These are phyloP conservation scores for Gnathonemus echidnorhynchus DNA, from an alignment of 2,113 vertebrate genomes.

Conservation along the genomic window DNA sequence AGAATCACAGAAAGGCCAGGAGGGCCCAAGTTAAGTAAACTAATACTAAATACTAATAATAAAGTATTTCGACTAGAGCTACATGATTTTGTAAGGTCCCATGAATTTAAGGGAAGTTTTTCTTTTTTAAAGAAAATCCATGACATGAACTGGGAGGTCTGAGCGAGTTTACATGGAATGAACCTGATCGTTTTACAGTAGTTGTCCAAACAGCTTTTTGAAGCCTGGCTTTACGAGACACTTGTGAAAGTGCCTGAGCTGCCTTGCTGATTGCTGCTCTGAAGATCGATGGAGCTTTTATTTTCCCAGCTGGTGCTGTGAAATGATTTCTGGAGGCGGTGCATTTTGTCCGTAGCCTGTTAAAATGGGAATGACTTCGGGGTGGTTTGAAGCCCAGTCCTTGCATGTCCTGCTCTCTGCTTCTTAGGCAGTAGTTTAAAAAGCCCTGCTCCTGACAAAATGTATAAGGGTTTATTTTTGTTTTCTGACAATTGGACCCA, in stretches of 20 bases:
- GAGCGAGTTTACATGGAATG: background rate
- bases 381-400: constrained; percentile 26
- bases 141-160: background rate
- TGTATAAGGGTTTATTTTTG: background rate
- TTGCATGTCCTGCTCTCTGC: constrained; percentile 48
- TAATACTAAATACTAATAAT: background rate
- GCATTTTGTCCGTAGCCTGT: constrained; percentile 19
- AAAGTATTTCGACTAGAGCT: background rate
- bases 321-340: constrained; percentile 36
- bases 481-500: background rate
- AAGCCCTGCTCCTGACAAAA: constrained; percentile 9
- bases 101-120: background rate
- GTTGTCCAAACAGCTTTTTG: background rate
- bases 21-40: background rate
- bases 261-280: background rate
- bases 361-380: constrained; percentile 2
- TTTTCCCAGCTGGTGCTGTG: constrained; percentile 7
- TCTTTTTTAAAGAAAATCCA: background rate
- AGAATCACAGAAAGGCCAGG: background rate
- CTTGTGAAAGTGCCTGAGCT: background rate
- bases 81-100: background rate
- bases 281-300: background rate
- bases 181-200: background rate
- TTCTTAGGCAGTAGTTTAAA: constrained; percentile 18
- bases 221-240: background rate